phyloP scores from a whole-genome alignment of 2,888 invertebrate species.

The Penaeus monodon region DNA sequence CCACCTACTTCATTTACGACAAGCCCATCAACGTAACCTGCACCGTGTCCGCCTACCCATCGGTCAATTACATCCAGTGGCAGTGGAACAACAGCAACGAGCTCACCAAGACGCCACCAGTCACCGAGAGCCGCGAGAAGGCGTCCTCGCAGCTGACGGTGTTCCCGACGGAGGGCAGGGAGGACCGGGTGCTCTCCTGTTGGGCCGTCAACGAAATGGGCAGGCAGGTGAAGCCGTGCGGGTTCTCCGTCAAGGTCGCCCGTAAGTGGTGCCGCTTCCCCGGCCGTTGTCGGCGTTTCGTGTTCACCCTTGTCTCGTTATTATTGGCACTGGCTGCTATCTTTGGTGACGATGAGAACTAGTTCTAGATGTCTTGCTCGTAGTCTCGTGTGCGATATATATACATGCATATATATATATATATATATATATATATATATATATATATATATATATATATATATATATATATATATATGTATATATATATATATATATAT shows the following conservation, averaged over 20 bases:
- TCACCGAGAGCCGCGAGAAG: slow-evolving; percentile 23
- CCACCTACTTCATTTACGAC: slow-evolving; percentile 63
- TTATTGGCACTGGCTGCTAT: background rate
- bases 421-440: background rate
- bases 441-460: slow-evolving; percentile 23
- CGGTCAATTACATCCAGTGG: slow-evolving; percentile 56
- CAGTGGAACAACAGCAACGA: slow-evolving; percentile 59
- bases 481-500: slow-evolving; percentile 16
- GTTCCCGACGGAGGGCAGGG: slow-evolving; percentile 45
- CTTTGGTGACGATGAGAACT: no score
- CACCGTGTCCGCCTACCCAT: slow-evolving; percentile 53
- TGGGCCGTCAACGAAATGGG: slow-evolving; percentile 63
- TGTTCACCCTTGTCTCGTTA: background rate
- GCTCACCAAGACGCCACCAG: slow-evolving; percentile 31
- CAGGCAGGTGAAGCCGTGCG: slow-evolving; percentile 48
- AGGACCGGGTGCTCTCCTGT: slow-evolving; percentile 61
- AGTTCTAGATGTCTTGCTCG: no score
- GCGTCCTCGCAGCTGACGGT: slow-evolving; percentile 54
- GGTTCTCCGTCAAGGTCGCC: slow-evolving; percentile 61
- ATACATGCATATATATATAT: no score
- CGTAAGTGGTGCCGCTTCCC: slow-evolving; percentile 27
- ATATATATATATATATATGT: slow-evolving; percentile 14
- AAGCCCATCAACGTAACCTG: slow-evolving; percentile 64
- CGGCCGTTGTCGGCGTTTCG: background rate
- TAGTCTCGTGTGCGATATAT: no score